phyloP scores from a whole-genome alignment of 2,113 vertebrate species.

The Cottus gobio region DNA sequence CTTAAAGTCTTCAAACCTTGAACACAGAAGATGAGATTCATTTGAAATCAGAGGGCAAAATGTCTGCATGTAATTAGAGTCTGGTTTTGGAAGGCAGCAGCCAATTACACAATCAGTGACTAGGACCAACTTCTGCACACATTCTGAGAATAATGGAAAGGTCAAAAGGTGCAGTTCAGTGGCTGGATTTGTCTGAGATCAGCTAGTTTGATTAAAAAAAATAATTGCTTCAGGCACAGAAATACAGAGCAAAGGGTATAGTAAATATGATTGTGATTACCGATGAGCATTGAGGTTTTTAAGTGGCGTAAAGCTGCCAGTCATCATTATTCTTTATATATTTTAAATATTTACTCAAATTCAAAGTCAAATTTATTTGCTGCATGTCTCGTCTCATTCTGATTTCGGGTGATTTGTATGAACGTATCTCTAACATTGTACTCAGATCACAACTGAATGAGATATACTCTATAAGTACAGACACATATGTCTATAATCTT shows the following conservation, averaged over 20 bases:
- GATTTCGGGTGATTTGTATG: constrained; percentile 1
- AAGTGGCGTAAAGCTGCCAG: not conserved
- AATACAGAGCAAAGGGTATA: not conserved
- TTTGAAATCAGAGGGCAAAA: not conserved
- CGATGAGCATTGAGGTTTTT: not conserved
- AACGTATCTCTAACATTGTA: not conserved
- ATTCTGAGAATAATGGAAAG: constrained; percentile 11
- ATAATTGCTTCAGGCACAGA: not conserved
- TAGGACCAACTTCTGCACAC: not conserved
- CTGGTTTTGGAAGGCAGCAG: constrained; percentile 7
- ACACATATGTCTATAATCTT: not conserved
- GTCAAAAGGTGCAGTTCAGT: constrained; percentile 10
- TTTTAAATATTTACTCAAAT: constrained; percentile 1
- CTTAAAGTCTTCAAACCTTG: not conserved
- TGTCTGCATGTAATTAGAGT: constrained; percentile 2
- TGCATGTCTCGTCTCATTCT: not conserved
- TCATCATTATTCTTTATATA: not conserved
- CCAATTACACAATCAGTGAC: not conserved
- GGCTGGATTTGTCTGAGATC: not conserved
- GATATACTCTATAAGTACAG: constrained; percentile 25
- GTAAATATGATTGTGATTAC: not conserved
- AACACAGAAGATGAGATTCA: not conserved
- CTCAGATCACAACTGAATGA: constrained; percentile 26
- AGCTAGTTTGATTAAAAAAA: constrained; percentile 12
- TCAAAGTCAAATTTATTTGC: not conserved